phyloP scores from a whole-genome alignment of 2,888 invertebrate genomes.

The Ethmia dodecea region DNA sequence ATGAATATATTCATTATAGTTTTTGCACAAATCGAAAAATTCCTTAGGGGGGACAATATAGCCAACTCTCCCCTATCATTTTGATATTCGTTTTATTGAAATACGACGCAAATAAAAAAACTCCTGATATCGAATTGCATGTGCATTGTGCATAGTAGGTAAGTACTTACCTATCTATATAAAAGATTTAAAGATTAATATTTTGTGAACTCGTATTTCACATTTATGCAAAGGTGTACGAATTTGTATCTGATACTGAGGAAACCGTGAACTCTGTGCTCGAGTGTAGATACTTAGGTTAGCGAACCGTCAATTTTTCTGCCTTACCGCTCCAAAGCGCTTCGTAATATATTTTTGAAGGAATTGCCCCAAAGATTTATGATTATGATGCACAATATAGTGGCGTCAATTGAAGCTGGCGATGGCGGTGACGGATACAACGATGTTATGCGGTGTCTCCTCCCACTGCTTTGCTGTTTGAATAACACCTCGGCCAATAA shows the following conservation, averaged over 20 bases:
- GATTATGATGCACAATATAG: constrained; percentile 46
- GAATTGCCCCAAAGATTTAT: constrained; percentile 43
- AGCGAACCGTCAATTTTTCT: constrained; percentile 29
- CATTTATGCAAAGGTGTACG: constrained; percentile 11
- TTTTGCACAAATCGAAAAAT: too few species aligned
- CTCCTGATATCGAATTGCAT: too few species aligned
- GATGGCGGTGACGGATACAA: constrained; percentile 29
- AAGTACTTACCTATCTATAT: too few species aligned
- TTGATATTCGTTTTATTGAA: too few species aligned
- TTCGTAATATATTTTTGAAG: constrained; percentile 38
- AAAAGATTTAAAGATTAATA: too few species aligned
- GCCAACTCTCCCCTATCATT: too few species aligned
- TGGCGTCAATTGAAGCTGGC: constrained; percentile 38
- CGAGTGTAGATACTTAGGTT: constrained; percentile 4
- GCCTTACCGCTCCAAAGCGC: constrained; percentile 27
- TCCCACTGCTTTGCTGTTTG: constrained; percentile 33
- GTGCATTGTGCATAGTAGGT: too few species aligned
- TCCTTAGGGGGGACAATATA: too few species aligned
- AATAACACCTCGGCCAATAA: neutral
- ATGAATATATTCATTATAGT: too few species aligned
- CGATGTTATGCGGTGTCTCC: constrained; percentile 21
- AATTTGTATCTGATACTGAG: constrained; percentile 11
- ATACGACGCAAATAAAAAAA: too few species aligned
- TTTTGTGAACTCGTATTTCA: too few species aligned
- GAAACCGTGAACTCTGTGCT: constrained; percentile 21